Evolutionary conservation across 2,797 vertebrate genomes (phyloP), one percentile per base, ranked within the genome.

Genomic region (Eulemur mongoz): DNA sequence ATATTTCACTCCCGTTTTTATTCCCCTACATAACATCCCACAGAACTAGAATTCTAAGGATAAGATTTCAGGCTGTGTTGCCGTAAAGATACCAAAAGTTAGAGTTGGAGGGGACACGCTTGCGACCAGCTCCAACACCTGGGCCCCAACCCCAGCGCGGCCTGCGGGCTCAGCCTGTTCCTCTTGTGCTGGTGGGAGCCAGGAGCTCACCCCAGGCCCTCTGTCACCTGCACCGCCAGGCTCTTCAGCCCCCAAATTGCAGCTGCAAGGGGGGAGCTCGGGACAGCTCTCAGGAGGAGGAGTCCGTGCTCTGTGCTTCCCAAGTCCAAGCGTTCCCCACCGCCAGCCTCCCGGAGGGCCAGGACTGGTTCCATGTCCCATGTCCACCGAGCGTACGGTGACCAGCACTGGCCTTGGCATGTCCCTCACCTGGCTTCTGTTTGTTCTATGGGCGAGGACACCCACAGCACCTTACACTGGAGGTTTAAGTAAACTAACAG

Each of bases 1-100:
- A 9, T 0, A 0, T 18, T 5, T 11, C 4, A 12, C 11, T 15
- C 35, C 22, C 7, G 0, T 2, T 11, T 18, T 3, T 17, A 22
- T 0, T 14, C 59, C 32, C 25, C n/a, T 5, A 17, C 0, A 0
- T 25, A 18, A 13, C 12, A 15, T 8, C 30, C 48, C 11, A 1
- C 3, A n/a, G 22, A 70, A 43, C 45, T 7, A 12, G 12, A 27
- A 6, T 15, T 20, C 40, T 14, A 12, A 43, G 61, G 9, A 25
- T 3, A 35, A 2, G 7, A 23, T 59, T 17, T 15, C 22, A 48
- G 87, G 48, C 81, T 67, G 23, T 23, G 22, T 22, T 48, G 78
- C 83, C n/a, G 6, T 2, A 52, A 67, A 45, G 48, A 50, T 1
- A 2, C 12, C 7, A 0, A 20, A 12, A 10, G 27, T 23, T 30